Percentiles rank a stretch among this genome's conserved stretches.
Evolutionary conservation across 2,797 vertebrate species (phyloP).

Genomic region (Pseudochirops corinnae): DNA sequence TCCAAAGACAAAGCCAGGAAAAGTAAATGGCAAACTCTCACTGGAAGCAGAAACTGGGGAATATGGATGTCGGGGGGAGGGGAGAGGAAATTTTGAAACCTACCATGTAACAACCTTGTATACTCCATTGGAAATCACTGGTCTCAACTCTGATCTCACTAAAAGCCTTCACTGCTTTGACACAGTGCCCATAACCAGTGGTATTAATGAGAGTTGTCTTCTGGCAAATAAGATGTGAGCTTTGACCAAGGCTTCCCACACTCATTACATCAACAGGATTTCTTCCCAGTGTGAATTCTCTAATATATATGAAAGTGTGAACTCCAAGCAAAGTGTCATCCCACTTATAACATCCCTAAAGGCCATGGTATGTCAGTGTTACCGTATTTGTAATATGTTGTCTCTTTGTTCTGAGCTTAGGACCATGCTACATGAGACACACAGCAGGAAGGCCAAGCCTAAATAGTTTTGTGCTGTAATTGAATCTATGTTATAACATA

Average conservation of each 20-base stretch:
- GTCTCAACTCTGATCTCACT: neutral
- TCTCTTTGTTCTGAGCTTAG: neutral
- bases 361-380: neutral
- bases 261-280: neutral
- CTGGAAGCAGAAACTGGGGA: neutral
- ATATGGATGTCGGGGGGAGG: neutral
- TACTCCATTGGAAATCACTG: neutral
- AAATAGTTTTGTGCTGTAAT: neutral
- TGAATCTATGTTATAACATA: neutral
- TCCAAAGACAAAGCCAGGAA: neutral
- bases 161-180: neutral
- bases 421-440: neutral
- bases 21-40: neutral
- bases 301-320: neutral
- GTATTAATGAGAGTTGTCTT: neutral
- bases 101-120: neutral
- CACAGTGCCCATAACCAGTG: neutral
- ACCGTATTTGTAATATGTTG: neutral
- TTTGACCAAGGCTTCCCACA: neutral
- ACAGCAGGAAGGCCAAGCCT: neutral
- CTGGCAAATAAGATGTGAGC: neutral
- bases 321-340: neutral
- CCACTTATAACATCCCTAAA: neutral
- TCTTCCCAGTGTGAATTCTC: conserved; percentile 10
- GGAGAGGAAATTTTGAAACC: neutral